Evolutionary conservation across 2,888 invertebrate species (phyloP), one percentile per base, ranked within the genome.

Genomic region (Temnothorax unifasciatus): DNA sequence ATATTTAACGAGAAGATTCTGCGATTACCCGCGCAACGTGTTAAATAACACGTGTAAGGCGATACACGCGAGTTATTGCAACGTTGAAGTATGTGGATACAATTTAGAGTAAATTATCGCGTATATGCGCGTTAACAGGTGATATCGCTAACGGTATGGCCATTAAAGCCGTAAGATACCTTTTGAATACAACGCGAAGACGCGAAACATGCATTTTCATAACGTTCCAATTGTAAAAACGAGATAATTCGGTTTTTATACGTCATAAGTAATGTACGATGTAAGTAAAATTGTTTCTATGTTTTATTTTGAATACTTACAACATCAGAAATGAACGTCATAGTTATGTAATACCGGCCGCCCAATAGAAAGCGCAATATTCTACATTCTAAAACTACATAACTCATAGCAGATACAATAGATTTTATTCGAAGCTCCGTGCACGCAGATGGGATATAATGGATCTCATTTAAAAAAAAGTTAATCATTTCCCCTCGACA

Each of bases 41-140:
- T 79, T 69, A 79, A 79, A 69, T 79, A 79, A 79, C 79, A 69
- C 71, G 69, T 71, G 59, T 81, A 81, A 69, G 25, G 59, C 44
- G 38, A 81, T 79, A 79, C 38, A 18, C 34, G 47, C 18, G 18
- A 34, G 34, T 21, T 79, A 34, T 47, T 69, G 34, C 57, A 57
- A 47, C 57, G 29, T 13, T 81, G 34, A 71, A 34, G 8, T 71
- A 59, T 47, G 69, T 71, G 47, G 41, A 64, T 64, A 44, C 66
- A 68, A 66, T 66, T 66, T 66, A 44, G 44, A 66, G 44, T 66
- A 66, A 66, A 66, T 66, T 66, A 66, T 44, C 61, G 15, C 50
- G 38, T 25, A 38, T 63, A 61, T 47, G 63, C 50, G 47, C 47
- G 52, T 75, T 64, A 52, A 52, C 64, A 52, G 64, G 52, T 41